These are phyloP conservation scores for Helicoverpa assulta DNA, from an alignment of 2,888 invertebrate species.

Conservation along the genomic window DNA sequence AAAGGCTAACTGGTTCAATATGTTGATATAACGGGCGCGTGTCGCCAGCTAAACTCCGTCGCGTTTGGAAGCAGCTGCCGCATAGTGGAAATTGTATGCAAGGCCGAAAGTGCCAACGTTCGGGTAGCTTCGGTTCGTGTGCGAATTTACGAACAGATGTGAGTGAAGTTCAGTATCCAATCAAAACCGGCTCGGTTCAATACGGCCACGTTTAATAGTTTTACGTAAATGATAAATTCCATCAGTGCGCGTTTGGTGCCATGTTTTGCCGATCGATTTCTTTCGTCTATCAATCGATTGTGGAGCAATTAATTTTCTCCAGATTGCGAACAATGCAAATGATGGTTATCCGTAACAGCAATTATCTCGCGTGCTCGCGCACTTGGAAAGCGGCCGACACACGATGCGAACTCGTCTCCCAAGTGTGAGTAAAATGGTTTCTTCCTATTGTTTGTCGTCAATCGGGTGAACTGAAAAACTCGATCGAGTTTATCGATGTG, in stretches of 20 bases:
- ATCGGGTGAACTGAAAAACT: slow-evolving; percentile 76
- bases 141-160: slow-evolving; percentile 46
- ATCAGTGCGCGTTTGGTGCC: slow-evolving; percentile 57
- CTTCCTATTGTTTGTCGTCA: slow-evolving; percentile 85
- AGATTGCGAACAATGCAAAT: slow-evolving; percentile 86
- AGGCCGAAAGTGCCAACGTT: slow-evolving; percentile 62
- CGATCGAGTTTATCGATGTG: slow-evolving; percentile 68
- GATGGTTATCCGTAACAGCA: slow-evolving; percentile 84
- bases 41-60: slow-evolving; percentile 61
- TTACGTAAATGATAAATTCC: slow-evolving; percentile 46
- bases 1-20: slow-evolving; percentile 70
- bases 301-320: slow-evolving; percentile 86
- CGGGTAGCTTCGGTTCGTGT: slow-evolving; percentile 48
- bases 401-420: slow-evolving; percentile 75
- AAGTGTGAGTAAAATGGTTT: slow-evolving; percentile 84
- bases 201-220: slow-evolving; percentile 25
- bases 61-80: slow-evolving; percentile 58
- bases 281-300: slow-evolving; percentile 76
- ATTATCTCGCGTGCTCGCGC: slow-evolving; percentile 78
- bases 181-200: slow-evolving; percentile 34
- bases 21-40: slow-evolving; percentile 67
- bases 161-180: slow-evolving; percentile 61
- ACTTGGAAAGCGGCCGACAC: slow-evolving; percentile 84
- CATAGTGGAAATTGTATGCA: slow-evolving; percentile 60
- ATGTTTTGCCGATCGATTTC: slow-evolving; percentile 75